Percentiles rank a stretch among this genome's conserved stretches.
phyloP scores from a whole-genome alignment of 2,888 invertebrate genomes.

The Nomada ruficornis region DNA sequence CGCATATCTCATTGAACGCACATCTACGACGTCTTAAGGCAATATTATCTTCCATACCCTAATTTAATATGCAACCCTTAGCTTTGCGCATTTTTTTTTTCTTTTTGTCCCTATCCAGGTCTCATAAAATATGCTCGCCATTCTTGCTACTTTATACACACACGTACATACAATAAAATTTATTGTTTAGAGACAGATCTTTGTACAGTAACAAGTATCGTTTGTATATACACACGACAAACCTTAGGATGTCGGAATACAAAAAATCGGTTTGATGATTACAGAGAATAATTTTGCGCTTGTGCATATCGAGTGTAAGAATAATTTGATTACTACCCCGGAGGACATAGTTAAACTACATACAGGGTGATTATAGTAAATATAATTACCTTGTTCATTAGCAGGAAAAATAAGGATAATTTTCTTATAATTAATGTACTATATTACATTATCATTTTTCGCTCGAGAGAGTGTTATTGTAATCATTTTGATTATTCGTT shows the following conservation, averaged over 20 bases:
- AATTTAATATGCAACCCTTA: conserved; percentile 38
- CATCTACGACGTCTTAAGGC: conserved; percentile 75
- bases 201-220: conserved; percentile 17
- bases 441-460: background rate
- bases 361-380: conserved; percentile 31
- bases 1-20: conserved; percentile 61
- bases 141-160: conserved; percentile 32
- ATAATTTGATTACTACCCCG: conserved; percentile 2
- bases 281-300: conserved; percentile 20
- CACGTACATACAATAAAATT: conserved; percentile 41
- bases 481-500: conserved; percentile 22
- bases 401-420: conserved; percentile 8
- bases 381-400: conserved; percentile 17
- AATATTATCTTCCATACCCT: conserved; percentile 65
- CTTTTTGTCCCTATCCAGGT: conserved; percentile 19
- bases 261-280: conserved; percentile 13
- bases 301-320: conserved; percentile 32
- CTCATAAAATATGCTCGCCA: conserved; percentile 47
- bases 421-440: conserved; percentile 1
- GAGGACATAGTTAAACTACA: conserved; percentile 28
- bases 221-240: conserved; percentile 19
- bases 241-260: conserved; percentile 2
- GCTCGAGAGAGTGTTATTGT: background rate
- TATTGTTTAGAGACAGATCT: conserved; percentile 15
- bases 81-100: conserved; percentile 19